Conservation (phyloP, 2,113 vertebrate genomes). For the Dolichotis patagonum region DNA sequence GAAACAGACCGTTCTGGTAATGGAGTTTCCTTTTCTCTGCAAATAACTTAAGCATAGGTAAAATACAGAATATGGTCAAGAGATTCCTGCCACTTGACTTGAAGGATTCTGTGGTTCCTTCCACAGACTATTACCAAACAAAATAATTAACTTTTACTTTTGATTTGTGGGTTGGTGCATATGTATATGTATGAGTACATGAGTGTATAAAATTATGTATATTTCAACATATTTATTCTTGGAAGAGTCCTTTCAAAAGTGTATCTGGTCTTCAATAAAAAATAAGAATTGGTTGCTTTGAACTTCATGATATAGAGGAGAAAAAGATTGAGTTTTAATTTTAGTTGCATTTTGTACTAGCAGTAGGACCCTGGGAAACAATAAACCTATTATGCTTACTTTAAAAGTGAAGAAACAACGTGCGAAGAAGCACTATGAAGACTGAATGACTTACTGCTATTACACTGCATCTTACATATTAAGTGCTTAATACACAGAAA, state of each 20-base stretch:
- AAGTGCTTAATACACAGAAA: not conserved
- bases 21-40: not conserved
- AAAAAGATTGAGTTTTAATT: slow-evolving; percentile 1
- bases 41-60: not conserved
- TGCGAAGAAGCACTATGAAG: not conserved
- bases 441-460: not conserved
- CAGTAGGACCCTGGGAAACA: slow-evolving; percentile 1
- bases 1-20: not conserved
- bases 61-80: not conserved
- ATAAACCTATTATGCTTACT: not conserved
- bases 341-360: not conserved
- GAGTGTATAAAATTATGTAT: not conserved
- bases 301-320: not conserved
- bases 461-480: not conserved
- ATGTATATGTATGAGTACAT: not conserved
- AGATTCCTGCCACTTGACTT: not conserved
- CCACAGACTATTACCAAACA: not conserved
- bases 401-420: not conserved
- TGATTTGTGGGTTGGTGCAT: not conserved
- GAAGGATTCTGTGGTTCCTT: not conserved
- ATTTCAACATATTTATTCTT: slow-evolving; percentile 7
- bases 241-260: not conserved
- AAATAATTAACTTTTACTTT: slow-evolving; percentile 1
- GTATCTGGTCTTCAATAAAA: not conserved
- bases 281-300: not conserved